A percentile compares a stretch with the other conserved stretches of the same genome.
Evolutionary conservation across 2,113 vertebrate species (phyloP).

Genomic region (Macquaria australasica): DNA sequence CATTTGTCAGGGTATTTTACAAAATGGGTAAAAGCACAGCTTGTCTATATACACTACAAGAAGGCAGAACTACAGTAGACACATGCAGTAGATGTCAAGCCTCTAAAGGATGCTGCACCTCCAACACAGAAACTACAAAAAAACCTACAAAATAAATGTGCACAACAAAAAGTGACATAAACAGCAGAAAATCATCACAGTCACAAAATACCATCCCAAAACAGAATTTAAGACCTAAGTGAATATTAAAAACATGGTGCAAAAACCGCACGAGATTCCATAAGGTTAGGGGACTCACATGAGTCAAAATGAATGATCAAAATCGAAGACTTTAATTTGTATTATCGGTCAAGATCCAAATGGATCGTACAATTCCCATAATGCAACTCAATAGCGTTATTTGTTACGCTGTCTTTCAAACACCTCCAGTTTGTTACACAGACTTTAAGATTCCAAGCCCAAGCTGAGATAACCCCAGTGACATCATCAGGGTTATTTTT

Average conservation of each 20-base stretch:
- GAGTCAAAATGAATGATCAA: not conserved
- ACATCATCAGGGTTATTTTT: too few relatives aligned
- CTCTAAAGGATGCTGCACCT: not conserved
- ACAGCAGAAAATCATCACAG: not conserved
- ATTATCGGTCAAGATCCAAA: too few relatives aligned
- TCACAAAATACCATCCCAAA: not conserved
- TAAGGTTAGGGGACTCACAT: too few relatives aligned
- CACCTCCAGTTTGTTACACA: too few relatives aligned
- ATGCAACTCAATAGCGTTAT: not conserved
- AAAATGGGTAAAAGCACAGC: not conserved
- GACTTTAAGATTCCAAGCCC: too few relatives aligned
- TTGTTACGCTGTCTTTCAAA: not conserved
- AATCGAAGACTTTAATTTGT: too few relatives aligned
- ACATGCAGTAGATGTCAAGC: not conserved
- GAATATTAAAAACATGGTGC: not conserved
- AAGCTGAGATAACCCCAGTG: too few relatives aligned
- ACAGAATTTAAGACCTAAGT: not conserved
- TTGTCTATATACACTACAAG: not conserved
- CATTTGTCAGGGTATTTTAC: constrained; percentile 1
- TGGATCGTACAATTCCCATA: not conserved
- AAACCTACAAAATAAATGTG: not conserved
- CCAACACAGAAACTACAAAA: not conserved
- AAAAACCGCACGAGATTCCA: too few relatives aligned
- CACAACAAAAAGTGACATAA: not conserved
- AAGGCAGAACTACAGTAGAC: not conserved